phyloP scores from a whole-genome alignment of 2,113 vertebrate genomes.

The Sylvietta virens region DNA sequence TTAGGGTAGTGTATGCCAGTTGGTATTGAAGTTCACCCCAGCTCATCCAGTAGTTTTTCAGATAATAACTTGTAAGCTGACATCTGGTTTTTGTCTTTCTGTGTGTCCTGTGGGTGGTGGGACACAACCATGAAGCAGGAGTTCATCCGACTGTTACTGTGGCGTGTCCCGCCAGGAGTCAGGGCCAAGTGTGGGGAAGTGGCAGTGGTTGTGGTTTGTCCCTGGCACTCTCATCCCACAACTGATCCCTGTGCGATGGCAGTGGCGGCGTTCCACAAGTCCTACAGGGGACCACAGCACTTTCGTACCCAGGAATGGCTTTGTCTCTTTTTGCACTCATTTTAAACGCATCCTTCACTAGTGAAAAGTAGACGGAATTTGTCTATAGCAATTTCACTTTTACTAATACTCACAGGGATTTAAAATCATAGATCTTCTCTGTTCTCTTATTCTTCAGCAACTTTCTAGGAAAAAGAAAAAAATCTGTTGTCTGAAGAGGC shows the following conservation, averaged over 20 bases:
- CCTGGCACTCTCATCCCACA: background rate
- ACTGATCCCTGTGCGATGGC: background rate
- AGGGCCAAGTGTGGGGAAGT: background rate
- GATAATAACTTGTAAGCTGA: background rate
- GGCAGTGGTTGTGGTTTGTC: background rate
- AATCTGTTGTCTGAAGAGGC: background rate
- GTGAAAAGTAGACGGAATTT: background rate
- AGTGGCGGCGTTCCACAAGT: background rate
- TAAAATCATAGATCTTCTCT: background rate
- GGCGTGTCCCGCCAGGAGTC: background rate
- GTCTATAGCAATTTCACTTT: background rate
- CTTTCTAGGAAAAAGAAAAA: background rate
- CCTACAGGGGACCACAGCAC: background rate
- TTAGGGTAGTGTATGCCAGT: background rate
- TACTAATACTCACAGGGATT: background rate
- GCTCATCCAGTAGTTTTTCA: background rate
- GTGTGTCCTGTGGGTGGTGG: background rate
- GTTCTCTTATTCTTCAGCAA: background rate
- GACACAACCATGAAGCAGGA: background rate
- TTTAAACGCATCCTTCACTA: background rate
- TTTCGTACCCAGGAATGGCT: background rate
- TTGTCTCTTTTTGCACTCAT: background rate
- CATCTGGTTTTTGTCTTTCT: background rate
- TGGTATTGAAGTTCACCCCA: conserved; percentile 15
- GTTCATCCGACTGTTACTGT: background rate